Conservation (phyloP, 2,797 vertebrate genomes). For the Phrynocephalus forsythii region DNA sequence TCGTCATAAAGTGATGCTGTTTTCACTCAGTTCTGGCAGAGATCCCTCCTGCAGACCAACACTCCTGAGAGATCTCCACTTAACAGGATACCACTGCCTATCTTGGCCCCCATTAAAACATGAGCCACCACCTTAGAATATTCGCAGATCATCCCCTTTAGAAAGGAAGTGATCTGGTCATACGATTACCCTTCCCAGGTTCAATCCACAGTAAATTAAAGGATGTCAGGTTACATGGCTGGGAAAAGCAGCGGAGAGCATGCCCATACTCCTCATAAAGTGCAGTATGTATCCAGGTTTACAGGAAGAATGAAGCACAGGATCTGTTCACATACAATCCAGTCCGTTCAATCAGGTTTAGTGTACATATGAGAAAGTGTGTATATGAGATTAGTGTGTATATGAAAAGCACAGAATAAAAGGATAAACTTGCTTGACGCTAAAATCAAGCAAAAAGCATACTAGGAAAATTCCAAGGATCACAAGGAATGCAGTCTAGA, state of each 20-base stretch:
- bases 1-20: not conserved
- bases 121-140: not conserved
- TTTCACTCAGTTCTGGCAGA: not conserved
- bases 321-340: not conserved
- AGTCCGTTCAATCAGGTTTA: not conserved
- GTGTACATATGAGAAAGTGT: not conserved
- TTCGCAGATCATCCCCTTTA: not conserved
- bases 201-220: not conserved
- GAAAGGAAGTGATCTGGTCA: not conserved
- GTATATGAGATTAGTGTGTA: not conserved
- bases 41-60: not conserved
- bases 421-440: not conserved
- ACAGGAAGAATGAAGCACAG: not conserved
- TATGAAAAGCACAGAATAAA: not conserved
- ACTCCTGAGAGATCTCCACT: not conserved
- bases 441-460: constrained; percentile 16
- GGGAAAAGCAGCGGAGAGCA: not conserved
- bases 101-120: not conserved
- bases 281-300: not conserved
- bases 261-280: not conserved
- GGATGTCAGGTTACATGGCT: not conserved
- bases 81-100: not conserved
- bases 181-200: not conserved
- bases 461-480: constrained; percentile 25
- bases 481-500: constrained; percentile 30